These are phyloP conservation scores for Aphelocoma coerulescens DNA, from an alignment of 2,113 vertebrate genomes.

Conservation along the genomic window DNA sequence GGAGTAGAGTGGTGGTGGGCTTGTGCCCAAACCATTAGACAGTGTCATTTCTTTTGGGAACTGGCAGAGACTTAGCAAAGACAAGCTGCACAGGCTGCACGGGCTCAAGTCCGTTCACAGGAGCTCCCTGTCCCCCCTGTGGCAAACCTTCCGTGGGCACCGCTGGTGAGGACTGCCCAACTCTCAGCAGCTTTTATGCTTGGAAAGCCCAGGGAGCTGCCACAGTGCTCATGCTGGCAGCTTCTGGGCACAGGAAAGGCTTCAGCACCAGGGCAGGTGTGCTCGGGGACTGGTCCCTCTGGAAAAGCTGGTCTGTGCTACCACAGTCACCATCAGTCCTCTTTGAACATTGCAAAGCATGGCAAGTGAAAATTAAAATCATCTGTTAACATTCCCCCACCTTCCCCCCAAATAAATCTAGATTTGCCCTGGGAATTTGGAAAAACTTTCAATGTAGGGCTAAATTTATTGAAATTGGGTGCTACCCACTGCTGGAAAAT, in stretches of 20 bases:
- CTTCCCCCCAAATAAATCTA: neutral
- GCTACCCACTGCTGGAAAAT: neutral
- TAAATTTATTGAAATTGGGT: neutral
- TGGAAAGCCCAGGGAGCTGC: neutral
- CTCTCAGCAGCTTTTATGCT: neutral
- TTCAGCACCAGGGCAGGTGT: neutral
- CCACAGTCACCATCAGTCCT: rapidly evolving
- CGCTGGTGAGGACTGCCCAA: too few species aligned
- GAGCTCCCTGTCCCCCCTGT: neutral
- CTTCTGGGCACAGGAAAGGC: neutral
- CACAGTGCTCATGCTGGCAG: rapidly evolving
- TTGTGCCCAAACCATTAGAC: neutral
- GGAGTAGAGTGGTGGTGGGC: neutral
- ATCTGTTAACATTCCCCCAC: neutral
- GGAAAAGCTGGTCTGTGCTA: neutral
- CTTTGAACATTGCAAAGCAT: neutral
- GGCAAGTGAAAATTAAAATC: neutral
- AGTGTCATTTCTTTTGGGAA: neutral
- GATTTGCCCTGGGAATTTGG: neutral
- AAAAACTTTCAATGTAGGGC: neutral
- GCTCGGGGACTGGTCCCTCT: neutral
- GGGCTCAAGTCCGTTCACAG: neutral
- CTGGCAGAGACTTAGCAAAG: neutral
- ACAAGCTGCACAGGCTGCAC: neutral
- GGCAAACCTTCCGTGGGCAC: rapidly evolving